phyloP scores from a whole-genome alignment of 2,113 vertebrate genomes.

The Globicephala melas region DNA sequence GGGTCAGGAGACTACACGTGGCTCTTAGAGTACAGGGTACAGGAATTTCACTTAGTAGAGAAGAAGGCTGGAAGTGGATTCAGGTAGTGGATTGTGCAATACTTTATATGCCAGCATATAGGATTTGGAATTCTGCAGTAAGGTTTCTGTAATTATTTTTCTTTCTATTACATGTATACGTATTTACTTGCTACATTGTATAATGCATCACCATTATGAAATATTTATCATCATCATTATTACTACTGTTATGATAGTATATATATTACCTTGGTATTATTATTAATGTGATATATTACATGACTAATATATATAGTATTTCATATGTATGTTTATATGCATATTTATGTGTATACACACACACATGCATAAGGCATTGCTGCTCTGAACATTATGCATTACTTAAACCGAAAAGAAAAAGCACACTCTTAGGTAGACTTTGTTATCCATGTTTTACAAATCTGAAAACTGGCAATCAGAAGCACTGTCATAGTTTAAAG shows the following conservation, averaged over 20 bases:
- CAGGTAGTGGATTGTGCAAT: background rate
- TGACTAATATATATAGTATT: background rate
- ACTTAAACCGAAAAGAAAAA: background rate
- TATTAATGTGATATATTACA: background rate
- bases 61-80: background rate
- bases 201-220: background rate
- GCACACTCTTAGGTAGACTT: background rate
- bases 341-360: too few species aligned
- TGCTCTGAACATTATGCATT: background rate
- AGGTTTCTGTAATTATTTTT: background rate
- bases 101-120: background rate
- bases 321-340: background rate
- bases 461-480: background rate
- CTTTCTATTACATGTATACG: background rate
- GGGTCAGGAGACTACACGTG: background rate
- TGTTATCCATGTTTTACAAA: background rate
- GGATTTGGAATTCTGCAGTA: background rate
- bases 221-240: background rate
- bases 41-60: too few species aligned
- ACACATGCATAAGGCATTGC: background rate
- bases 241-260: background rate
- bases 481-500: background rate
- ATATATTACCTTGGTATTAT: background rate
- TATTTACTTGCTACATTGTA: background rate
- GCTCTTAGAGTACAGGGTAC: fast-evolving